Conservation (phyloP, 2,888 invertebrate species). For the Dynastes maya region DNA sequence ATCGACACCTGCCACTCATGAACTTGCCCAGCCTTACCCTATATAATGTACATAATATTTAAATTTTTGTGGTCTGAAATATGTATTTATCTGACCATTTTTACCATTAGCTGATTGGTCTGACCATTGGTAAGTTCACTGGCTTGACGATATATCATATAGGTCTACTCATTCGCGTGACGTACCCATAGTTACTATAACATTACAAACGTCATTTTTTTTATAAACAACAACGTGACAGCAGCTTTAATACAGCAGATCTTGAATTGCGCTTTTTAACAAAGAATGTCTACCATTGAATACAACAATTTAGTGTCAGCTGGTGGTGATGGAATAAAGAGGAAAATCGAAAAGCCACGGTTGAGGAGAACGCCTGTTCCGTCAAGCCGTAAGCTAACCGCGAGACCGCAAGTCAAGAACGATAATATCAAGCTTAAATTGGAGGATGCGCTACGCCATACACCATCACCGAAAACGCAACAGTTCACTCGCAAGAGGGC, state of each 20-base stretch:
- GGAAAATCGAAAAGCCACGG: slow-evolving; percentile 47
- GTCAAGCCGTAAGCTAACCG: slow-evolving; percentile 62
- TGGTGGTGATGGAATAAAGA: slow-evolving; percentile 62
- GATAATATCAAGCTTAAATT: slow-evolving; percentile 58
- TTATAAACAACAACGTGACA: slow-evolving; percentile 40
- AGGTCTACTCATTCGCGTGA: too few species aligned
- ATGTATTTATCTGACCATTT: too few species aligned
- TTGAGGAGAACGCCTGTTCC: slow-evolving; percentile 61
- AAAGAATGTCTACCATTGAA: slow-evolving; percentile 50
- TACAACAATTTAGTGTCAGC: slow-evolving; percentile 56
- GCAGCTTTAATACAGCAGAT: background rate
- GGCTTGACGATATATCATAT: too few species aligned
- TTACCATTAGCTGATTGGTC: too few species aligned
- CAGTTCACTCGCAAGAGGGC: slow-evolving; percentile 52
- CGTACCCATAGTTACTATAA: slow-evolving; percentile 36
- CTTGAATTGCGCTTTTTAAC: background rate
- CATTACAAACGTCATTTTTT: slow-evolving; percentile 14
- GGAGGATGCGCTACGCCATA: slow-evolving; percentile 57
- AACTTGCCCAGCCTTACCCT: too few species aligned
- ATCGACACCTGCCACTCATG: too few species aligned
- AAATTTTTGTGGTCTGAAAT: too few species aligned
- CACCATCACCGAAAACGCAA: slow-evolving; percentile 47
- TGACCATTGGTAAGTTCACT: too few species aligned
- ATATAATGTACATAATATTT: too few species aligned
- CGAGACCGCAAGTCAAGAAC: slow-evolving; percentile 55